Base-by-base conservation (phyloP, 2,113 vertebrate species). In the Ameiurus melas region DNA sequence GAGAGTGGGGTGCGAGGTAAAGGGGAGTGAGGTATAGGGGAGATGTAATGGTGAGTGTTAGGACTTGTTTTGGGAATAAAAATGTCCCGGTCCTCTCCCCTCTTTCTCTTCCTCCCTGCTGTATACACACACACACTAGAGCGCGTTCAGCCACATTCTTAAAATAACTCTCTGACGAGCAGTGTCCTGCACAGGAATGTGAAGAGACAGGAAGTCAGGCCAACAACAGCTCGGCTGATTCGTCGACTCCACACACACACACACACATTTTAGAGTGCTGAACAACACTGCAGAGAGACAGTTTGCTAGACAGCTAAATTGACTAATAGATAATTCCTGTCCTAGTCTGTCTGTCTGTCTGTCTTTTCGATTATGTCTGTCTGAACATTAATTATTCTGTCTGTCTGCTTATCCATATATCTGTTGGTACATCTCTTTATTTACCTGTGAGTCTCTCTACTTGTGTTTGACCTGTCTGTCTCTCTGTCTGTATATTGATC, bases 141-240 rank as follows among this genome's bases (percentile, higher is more conserved):
- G 80, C 80, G 33, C 6, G 80, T 82, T 82, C 57, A 82, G 55
- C 57, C 57, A 60, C 80, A 82, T 82, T 82, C 80, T 82, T 82
- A 82, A 82, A 82, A 82, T 82, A 82, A 25, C 80, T 82, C 30
- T 82, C 80, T 82, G 80, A 82, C 80, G 55, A 60, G 80, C 80
- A 82, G 55, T 82, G 33, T 82, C 80, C 80, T 82, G 80, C 79
- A 82, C 55, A 36, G 80, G 80, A 82, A 82, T 82, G 80, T 39
- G 57, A 82, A 82, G 55, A 82, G 55, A 82, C 80, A 60, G 80
- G 80, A 82, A 20, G 55, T 60, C 55, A 82, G 80, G 19, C 55
- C 75, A 79, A 53, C 47, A 79, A 53, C 75, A 33, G 12, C 33
- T 82, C 55, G 4, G 19, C 77, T 81, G 79, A 81, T 81, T 81